Evolutionary conservation across 2,888 invertebrate species (phyloP).

Genomic region (Pseudoips prasinana): DNA sequence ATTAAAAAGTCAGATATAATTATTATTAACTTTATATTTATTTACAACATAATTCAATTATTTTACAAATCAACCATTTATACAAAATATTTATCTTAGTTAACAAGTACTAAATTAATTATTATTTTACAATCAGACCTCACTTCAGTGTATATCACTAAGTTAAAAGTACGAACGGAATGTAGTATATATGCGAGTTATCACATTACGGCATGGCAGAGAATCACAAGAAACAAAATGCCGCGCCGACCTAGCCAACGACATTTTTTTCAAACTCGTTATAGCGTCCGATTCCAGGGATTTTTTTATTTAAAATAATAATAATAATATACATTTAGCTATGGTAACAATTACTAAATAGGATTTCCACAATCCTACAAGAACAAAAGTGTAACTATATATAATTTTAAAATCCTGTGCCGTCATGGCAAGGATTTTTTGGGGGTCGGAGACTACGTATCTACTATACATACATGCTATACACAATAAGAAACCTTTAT

Average conservation of each 20-base stretch:
- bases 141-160: constrained; percentile 63
- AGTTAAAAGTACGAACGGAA: constrained; percentile 63
- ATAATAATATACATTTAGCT: constrained; percentile 60
- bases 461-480: constrained; percentile 10
- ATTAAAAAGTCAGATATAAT: too few species aligned
- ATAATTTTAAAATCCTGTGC: constrained; percentile 1
- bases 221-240: constrained; percentile 45
- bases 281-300: constrained; percentile 33
- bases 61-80: constrained; percentile 80
- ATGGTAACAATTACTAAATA: constrained; percentile 72
- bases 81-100: constrained; percentile 79
- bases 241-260: constrained; percentile 19
- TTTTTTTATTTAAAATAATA: constrained; percentile 42
- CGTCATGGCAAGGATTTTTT: too few species aligned
- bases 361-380: constrained; percentile 33
- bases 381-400: constrained; percentile 17
- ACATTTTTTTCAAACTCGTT: constrained; percentile 26
- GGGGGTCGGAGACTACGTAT: too few species aligned
- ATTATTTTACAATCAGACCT: constrained; percentile 78
- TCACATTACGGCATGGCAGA: constrained; percentile 74
- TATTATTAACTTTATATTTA: constrained; percentile 76
- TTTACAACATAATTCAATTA: constrained; percentile 75
- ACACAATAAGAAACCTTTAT: too few species aligned
- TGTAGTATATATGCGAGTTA: constrained; percentile 61
- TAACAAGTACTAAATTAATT: constrained; percentile 72